Evolutionary conservation across 1,140 invertebrate species (phyloP), one percentile per base, ranked within the genome.

Genomic region (Hypsibius dujardini): DNA sequence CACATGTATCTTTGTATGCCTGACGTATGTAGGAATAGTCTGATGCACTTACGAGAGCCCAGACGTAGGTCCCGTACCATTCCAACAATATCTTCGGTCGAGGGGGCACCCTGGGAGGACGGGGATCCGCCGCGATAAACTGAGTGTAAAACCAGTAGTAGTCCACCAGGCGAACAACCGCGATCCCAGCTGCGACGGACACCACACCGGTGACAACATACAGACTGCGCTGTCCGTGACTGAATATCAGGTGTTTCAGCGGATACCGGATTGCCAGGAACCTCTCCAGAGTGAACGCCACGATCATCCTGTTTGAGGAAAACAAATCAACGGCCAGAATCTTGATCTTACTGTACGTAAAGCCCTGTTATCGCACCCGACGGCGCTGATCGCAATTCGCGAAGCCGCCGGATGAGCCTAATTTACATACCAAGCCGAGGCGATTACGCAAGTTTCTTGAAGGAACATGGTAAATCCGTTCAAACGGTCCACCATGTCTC

Each of bases 41-140:
- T n/a, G n/a, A n/a, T n/a, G n/a, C 50, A 56, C 50, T 7, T 56
- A 56, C 50, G 7, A 56, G 50, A n/a, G 7, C 50, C 50, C 50
- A 56, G 50, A 56, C 7, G 50, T 56, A 56, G 50, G n/a, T 56
- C 50, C n/a, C n/a, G 62, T 67, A 42, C 62, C 62, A 67, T 42
- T 3, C 3, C 3, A 42, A 12, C 3, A 67, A 42, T 7, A 67
- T 12, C 62, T 12, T 12, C 3, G 62, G 62, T 14, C 42, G 42
- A 3, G 62, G 7, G 3, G 62, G 62, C 7, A 67, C 62, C 42
- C 45, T 7, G 12, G 7, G 12, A 12, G 62, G 62, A 3, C 7
- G 62, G 3, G 62, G 62, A 7, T 67, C 7, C 7, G 3, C 3
- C 3, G 12, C 7, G 42, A 67, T 7, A 42, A 14, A 67, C 12